These are phyloP conservation scores for Popillia japonica DNA, from an alignment of 1,140 invertebrate genomes.

Conservation along the genomic window DNA sequence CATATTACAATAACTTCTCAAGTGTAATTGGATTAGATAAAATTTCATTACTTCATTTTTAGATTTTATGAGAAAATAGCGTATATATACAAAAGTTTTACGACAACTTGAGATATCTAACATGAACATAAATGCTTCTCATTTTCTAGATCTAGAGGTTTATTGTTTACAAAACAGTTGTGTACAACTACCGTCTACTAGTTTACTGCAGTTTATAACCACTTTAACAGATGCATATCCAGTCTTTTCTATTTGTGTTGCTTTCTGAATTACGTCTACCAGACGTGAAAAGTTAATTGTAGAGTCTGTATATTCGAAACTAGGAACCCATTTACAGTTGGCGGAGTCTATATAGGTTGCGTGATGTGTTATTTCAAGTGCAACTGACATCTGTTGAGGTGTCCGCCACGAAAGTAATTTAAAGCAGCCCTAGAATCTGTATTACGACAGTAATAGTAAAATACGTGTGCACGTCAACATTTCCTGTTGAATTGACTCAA, in stretches of 20 bases:
- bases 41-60: background rate
- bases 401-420: background rate
- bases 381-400: background rate
- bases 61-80: background rate
- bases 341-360: background rate
- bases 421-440: too few relatives aligned
- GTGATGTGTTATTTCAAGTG: background rate
- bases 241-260: background rate
- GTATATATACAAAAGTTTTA: background rate
- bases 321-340: background rate
- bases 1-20: background rate
- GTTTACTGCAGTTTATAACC: background rate
- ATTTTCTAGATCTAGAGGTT: background rate
- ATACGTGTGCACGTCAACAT: too few relatives aligned
- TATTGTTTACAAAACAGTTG: conserved; percentile 11
- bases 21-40: background rate
- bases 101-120: background rate
- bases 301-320: background rate
- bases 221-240: background rate
- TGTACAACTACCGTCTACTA: too few relatives aligned
- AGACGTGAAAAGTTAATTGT: background rate
- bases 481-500: too few relatives aligned
- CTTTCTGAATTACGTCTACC: background rate
- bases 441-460: too few relatives aligned
- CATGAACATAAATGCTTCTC: background rate